Conservation (phyloP, 2,113 vertebrate species). For the Pygoscelis antarcticus region DNA sequence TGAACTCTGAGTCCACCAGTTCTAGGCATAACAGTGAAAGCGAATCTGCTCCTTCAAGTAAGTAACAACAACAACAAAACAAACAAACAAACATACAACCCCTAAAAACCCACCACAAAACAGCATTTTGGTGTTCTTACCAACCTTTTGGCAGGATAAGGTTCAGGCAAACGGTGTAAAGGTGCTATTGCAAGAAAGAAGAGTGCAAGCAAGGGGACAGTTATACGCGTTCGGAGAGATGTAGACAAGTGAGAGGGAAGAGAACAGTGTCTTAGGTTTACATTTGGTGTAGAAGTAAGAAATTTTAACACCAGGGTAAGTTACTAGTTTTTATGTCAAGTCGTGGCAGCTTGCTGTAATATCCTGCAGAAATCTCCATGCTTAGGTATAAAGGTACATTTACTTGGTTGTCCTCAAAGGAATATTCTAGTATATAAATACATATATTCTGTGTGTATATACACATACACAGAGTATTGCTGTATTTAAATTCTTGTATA, state of each 20-base stretch:
- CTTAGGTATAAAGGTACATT: not conserved
- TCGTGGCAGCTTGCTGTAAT: not conserved
- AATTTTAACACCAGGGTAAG: not conserved
- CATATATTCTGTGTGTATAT: not conserved
- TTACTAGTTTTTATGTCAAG: not conserved
- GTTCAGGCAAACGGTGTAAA: not conserved
- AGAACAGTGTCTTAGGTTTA: not conserved
- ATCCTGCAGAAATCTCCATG: not conserved
- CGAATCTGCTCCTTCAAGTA: slow-evolving; percentile 93
- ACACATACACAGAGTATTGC: not conserved
- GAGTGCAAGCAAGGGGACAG: not conserved
- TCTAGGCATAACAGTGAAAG: slow-evolving; percentile 98
- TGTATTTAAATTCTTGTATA: not conserved
- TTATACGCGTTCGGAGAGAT: not conserved
- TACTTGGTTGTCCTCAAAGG: not conserved
- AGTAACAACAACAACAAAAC: not conserved
- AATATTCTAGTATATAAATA: not conserved
- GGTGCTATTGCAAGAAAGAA: not conserved
- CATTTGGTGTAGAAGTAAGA: not conserved
- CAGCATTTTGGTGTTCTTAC: not conserved
- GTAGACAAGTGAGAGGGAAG: not conserved
- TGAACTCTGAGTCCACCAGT: slow-evolving; percentile 95
- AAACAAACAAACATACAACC: no score
- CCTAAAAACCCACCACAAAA: not conserved
- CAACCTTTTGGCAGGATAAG: not conserved